Conservation (phyloP, 2,113 vertebrate species). For the Eolophus roseicapilla region DNA sequence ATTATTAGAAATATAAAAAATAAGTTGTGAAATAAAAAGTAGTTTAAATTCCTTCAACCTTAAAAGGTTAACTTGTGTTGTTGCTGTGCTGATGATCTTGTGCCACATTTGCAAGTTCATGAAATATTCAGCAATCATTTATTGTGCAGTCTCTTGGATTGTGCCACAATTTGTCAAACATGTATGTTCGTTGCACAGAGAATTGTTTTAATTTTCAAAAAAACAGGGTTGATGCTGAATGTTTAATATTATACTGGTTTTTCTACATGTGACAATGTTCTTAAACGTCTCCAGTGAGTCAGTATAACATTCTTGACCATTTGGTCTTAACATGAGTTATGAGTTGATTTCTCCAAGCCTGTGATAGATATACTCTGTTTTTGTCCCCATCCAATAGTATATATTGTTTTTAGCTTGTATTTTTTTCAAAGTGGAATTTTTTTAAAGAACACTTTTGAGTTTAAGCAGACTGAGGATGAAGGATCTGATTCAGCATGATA, state of each 20-base stretch:
- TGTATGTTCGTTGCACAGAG: background rate
- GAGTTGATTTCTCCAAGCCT: background rate
- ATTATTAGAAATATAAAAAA: background rate
- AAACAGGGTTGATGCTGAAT: background rate
- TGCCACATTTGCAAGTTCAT: background rate
- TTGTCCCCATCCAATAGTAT: background rate
- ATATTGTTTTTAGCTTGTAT: background rate
- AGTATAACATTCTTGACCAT: background rate
- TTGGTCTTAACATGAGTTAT: background rate
- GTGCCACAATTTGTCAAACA: background rate
- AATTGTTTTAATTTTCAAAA: background rate
- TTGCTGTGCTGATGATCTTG: rapidly evolving
- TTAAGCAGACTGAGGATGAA: background rate
- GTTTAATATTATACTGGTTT: background rate
- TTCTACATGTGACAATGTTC: background rate
- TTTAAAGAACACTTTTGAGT: background rate
- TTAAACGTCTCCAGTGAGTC: background rate
- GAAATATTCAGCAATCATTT: background rate
- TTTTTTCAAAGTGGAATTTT: background rate
- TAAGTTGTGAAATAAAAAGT: background rate
- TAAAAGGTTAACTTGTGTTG: background rate
- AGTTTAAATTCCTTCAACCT: background rate
- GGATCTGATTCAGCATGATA: background rate
- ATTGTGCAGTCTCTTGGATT: background rate
- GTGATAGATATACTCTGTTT: background rate